Evolutionary conservation across 2,888 invertebrate genomes (phyloP).

Genomic region (Choreutis nemorana): DNA sequence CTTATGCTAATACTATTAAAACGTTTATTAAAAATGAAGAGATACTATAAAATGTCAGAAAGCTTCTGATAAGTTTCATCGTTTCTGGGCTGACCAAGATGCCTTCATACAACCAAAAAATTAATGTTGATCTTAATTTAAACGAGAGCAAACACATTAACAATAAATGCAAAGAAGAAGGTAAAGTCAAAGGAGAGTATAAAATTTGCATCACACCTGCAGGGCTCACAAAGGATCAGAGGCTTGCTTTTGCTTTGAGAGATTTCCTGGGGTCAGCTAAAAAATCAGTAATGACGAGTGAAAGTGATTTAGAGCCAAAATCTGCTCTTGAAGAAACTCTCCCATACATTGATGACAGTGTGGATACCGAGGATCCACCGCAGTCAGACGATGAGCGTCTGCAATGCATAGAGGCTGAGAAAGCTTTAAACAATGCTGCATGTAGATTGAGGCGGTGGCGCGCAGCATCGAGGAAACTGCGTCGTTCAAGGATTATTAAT

Average conservation of each 20-base stretch:
- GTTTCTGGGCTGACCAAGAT: conserved; percentile 24
- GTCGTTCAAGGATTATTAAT: conserved; percentile 54
- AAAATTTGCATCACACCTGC: conserved; percentile 27
- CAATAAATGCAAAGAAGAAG: background rate
- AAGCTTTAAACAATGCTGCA: conserved; percentile 49
- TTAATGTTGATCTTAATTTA: conserved; percentile 46
- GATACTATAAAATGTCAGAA: too few species aligned
- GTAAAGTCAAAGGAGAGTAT: too few species aligned
- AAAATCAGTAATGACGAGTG: too few species aligned
- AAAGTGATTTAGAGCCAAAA: conserved; percentile 24
- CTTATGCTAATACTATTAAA: too few species aligned
- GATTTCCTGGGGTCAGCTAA: conserved; percentile 39
- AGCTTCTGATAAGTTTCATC: conserved; percentile 6
- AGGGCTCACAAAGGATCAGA: conserved; percentile 38
- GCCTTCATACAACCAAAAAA: conserved; percentile 52
- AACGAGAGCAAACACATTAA: conserved; percentile 8
- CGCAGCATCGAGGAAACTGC: conserved; percentile 57
- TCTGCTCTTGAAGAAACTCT: conserved; percentile 28
- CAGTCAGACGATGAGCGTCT: conserved; percentile 42
- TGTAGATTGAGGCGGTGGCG: conserved; percentile 59
- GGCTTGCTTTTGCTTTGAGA: conserved; percentile 40
- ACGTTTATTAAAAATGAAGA: too few species aligned
- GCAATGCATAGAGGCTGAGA: conserved; percentile 36
- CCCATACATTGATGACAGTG: conserved; percentile 47
- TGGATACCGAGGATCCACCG: conserved; percentile 24